Base-by-base conservation (phyloP, 2,888 invertebrate species). In the Atherix ibis region DNA sequence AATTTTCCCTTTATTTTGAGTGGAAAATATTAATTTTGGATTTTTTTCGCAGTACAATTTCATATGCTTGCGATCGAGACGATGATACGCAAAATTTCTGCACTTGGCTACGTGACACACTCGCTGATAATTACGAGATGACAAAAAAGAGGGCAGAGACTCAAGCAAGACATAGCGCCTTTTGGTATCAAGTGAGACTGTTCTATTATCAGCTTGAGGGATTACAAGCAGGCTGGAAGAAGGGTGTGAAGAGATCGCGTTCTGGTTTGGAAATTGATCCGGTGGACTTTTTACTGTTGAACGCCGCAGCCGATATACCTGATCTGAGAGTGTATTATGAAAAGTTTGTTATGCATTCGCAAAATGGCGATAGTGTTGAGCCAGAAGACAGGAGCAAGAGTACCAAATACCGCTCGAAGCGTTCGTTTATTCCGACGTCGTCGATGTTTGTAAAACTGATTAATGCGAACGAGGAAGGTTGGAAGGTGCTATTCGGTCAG, bases 151-250 rank as follows among this genome's bases (percentile, higher is more conserved):
- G 71, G 49, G 62, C 88, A 15, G 64, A 68, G 3, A 66, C 70
- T 31, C 82, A 84, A 18, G 47, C 49, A 5, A 47, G 48, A 9
- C 49, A 48, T 49, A 42, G 57, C 73, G 82, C 29, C 78, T 79
- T 61, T 52, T 91, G 88, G 88, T 82, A 87, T 58, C 87, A 89
- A 64, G 73, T 87, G 31, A 70, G 72, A 32, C 56, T 88, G 33
- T 76, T 79, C 49, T 75, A 83, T 52, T 67, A 68, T 15, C 89
- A 89, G 64, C 62, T 87, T 39, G 72, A 73, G 49, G 89, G 88
- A 2, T 60, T 89, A 34, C 71, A 70, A 46, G 74, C 71, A 34
- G 88, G 87, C 4, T 87, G 76, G 68, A 68, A 67, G 42, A 70
- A 72, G 36, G 78, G 77, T 1, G 70, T 76, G 1, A 68, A 67